Evolutionary conservation across 2,797 vertebrate species (phyloP).

Genomic region (Hippocampus kuda): DNA sequence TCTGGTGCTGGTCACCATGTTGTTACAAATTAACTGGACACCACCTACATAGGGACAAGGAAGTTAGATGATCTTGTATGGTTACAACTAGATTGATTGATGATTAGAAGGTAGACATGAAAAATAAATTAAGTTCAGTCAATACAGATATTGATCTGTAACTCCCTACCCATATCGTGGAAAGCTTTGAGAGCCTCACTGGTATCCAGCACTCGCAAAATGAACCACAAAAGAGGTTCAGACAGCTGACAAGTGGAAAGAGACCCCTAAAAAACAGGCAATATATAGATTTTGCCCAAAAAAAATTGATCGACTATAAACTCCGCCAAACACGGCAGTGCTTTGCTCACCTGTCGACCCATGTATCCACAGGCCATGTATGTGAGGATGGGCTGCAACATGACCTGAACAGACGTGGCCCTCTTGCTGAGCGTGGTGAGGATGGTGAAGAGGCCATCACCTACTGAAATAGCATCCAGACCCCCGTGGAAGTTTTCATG

Average conservation of each 20-base stretch:
- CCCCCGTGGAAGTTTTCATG: constrained; percentile 98
- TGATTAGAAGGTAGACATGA: background rate
- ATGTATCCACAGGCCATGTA: constrained; percentile 99
- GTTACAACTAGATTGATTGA: no score
- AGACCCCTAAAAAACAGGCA: constrained; percentile 72
- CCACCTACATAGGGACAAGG: constrained; percentile 68
- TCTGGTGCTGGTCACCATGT: constrained; percentile 99
- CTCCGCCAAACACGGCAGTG: background rate
- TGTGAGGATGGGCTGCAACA: constrained; percentile 97
- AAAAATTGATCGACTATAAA: background rate
- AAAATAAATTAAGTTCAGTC: background rate
- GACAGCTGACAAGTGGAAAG: constrained; percentile 97
- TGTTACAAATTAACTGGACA: constrained; percentile 98
- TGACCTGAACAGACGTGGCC: constrained; percentile 92
- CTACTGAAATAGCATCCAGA: constrained; percentile 95
- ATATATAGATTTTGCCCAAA: background rate
- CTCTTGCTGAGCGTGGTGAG: constrained; percentile 96
- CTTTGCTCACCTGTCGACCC: constrained; percentile 84
- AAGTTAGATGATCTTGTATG: no score
- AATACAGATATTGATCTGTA: background rate
- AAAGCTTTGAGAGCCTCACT: constrained; percentile 96
- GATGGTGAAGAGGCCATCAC: constrained; percentile 95
- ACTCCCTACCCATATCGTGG: constrained; percentile 89
- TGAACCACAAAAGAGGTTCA: constrained; percentile 97
- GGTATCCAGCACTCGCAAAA: constrained; percentile 92